phyloP scores from a whole-genome alignment of 2,797 vertebrate genomes.

The Crypturellus tataupa region DNA sequence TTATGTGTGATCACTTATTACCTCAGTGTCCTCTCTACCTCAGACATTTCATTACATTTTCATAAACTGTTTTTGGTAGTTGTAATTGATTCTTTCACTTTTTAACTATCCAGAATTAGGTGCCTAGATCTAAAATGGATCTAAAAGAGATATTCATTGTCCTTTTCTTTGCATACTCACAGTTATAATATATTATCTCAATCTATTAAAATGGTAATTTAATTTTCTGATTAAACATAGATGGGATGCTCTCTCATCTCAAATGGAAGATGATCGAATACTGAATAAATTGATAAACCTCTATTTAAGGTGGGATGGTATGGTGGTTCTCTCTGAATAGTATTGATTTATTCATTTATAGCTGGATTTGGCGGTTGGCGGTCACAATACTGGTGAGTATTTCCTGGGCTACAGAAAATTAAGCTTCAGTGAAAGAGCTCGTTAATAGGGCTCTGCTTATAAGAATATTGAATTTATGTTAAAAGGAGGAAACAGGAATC shows the following conservation, averaged over 20 bases:
- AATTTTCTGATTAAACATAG: conserved; percentile 45
- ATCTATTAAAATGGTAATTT: conserved; percentile 54
- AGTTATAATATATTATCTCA: neutral
- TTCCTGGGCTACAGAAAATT: conserved; percentile 39
- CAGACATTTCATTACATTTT: conserved; percentile 14
- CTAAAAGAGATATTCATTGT: conserved; percentile 18
- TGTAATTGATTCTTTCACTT: conserved; percentile 34
- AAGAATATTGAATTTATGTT: conserved; percentile 58
- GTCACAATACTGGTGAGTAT: conserved; percentile 26
- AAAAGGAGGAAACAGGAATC: conserved; percentile 36
- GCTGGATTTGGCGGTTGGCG: neutral
- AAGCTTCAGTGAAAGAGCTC: neutral
- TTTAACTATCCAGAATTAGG: conserved; percentile 33
- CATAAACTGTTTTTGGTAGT: neutral
- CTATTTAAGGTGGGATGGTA: neutral
- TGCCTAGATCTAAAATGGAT: conserved; percentile 22
- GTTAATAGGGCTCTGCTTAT: conserved; percentile 9
- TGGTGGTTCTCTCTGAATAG: neutral
- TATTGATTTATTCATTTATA: conserved; percentile 11
- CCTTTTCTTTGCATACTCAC: conserved; percentile 1
- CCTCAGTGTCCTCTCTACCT: neutral
- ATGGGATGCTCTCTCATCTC: neutral
- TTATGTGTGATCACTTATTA: neutral
- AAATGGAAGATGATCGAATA: conserved; percentile 4
- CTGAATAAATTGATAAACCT: neutral